A percentile compares a stretch with the other conserved stretches of the same genome.
Evolutionary conservation across 2,113 vertebrate genomes (phyloP).

Genomic region (Amphiprion percula): DNA sequence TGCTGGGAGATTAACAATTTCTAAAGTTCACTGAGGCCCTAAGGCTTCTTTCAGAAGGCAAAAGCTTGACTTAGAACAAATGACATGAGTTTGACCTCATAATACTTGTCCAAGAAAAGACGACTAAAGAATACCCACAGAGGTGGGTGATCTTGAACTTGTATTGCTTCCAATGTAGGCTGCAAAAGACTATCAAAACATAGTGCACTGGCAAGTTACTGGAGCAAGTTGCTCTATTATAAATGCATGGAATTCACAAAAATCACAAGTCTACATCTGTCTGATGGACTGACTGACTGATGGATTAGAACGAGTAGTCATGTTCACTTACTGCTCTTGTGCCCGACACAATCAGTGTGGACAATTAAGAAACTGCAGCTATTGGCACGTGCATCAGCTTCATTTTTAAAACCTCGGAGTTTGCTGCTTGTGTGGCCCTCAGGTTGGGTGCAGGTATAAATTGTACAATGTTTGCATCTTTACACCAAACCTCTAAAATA

Average conservation of each 20-base stretch:
- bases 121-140: neutral
- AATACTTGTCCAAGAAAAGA: neutral
- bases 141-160: neutral
- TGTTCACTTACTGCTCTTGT: neutral
- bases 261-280: neutral
- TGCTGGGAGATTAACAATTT: neutral
- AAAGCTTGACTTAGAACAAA: neutral
- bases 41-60: neutral
- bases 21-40: neutral
- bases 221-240: neutral
- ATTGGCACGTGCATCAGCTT: no score
- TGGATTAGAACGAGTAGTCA: no score
- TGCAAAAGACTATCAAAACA: neutral
- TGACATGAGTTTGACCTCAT: neutral
- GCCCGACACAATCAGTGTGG: neutral
- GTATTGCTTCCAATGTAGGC: neutral
- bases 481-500: conserved; percentile 10
- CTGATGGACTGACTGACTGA: no score
- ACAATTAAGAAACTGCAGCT: no score
- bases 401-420: no score
- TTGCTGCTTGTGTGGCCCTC: no score
- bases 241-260: neutral
- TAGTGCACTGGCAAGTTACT: neutral
- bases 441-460: neutral
- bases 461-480: neutral